Conservation (phyloP, 2,888 invertebrate species). For the Stenchaetothrips biformis region DNA sequence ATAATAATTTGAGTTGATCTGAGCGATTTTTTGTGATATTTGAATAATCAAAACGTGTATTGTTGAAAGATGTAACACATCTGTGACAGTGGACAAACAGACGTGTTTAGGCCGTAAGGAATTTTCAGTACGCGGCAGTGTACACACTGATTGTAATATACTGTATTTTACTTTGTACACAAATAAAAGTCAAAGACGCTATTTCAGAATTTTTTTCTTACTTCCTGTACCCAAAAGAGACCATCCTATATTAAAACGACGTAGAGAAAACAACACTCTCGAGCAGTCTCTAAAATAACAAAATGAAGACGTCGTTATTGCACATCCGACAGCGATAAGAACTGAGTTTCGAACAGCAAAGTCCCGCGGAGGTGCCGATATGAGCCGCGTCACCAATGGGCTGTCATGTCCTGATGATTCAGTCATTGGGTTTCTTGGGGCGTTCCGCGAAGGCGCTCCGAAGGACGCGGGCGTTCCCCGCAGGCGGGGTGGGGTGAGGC, state of each 20-base stretch:
- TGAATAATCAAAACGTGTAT: background rate
- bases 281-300: background rate
- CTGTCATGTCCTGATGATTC: background rate
- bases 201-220: too few species aligned
- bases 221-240: too few species aligned
- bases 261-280: too few species aligned
- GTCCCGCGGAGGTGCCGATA: too few species aligned
- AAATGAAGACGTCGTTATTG: background rate
- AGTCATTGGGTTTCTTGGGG: background rate
- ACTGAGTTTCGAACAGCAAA: too few species aligned
- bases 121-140: background rate
- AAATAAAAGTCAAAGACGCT: slow-evolving; percentile 4
- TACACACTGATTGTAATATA: background rate
- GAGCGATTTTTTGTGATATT: slow-evolving; percentile 17
- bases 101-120: background rate
- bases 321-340: too few species aligned
- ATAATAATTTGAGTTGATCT: background rate
- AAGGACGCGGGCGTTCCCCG: background rate
- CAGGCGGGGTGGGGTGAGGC: background rate
- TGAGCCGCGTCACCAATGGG: too few species aligned
- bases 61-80: background rate
- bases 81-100: background rate
- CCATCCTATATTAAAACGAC: too few species aligned
- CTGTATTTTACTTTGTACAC: slow-evolving; percentile 13
- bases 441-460: too few species aligned